Conservation (phyloP, 1,140 invertebrate genomes). For the Ylistrum balloti region DNA sequence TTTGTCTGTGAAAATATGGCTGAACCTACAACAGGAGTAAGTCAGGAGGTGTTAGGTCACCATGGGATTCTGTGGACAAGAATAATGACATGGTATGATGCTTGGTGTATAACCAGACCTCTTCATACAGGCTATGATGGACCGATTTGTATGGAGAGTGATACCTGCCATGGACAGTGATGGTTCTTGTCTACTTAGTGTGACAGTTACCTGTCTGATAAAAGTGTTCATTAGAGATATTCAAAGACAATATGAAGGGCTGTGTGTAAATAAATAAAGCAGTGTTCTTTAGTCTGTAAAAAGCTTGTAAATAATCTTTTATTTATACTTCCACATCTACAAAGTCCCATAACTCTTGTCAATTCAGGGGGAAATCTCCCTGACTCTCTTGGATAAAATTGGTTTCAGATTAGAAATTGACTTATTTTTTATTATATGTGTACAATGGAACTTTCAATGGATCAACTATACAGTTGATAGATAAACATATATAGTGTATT, state of each 20-base stretch:
- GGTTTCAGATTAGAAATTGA: not conserved
- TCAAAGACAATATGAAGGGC: conserved; percentile 20
- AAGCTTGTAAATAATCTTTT: conserved; percentile 36
- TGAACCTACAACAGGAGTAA: not conserved
- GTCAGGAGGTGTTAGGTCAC: too few species aligned
- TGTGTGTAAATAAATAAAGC: conserved; percentile 35
- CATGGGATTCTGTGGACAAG: too few species aligned
- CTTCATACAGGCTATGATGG: too few species aligned
- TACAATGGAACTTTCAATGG: not conserved
- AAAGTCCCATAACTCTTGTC: conserved; percentile 38
- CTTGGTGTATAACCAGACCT: too few species aligned
- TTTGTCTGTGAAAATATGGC: too few species aligned
- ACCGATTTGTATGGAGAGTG: too few species aligned
- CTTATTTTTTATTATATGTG: not conserved
- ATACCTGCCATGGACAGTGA: too few species aligned
- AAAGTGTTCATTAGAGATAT: conserved; percentile 9
- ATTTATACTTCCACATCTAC: not conserved
- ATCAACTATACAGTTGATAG: not conserved
- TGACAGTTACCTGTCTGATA: not conserved
- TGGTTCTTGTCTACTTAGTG: not conserved
- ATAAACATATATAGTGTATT: too few species aligned
- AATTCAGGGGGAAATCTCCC: not conserved
- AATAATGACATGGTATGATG: too few species aligned
- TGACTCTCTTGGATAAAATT: not conserved
- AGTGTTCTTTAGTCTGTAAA: conserved; percentile 16